Base-by-base conservation (phyloP, 2,888 invertebrate genomes). In the Ophioninae sp. region DNA sequence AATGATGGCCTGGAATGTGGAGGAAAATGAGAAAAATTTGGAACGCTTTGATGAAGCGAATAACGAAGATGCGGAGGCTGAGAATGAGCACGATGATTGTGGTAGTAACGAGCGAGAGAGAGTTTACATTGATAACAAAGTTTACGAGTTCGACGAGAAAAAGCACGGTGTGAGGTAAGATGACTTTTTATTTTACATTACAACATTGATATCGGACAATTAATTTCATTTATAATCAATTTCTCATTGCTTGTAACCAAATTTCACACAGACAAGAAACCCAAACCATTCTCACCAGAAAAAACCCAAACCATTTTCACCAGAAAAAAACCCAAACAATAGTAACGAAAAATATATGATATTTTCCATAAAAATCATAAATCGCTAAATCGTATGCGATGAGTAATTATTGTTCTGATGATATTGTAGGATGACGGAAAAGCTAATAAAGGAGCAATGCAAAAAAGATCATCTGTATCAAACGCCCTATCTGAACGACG, bases 401-500 rank as follows among this genome's bases (percentile, higher is more conserved):
- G 50, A 17, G 17, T 50, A 17, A 50, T 50, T 50, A 50, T 50
- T 50, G 6, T 50, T 6, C 17, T 13, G 13, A 30, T 64, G 6
- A 64, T 30, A 64, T 37, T 73, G 17, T 85, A 95, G 96, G 87
- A 98, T 99, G 95, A 98, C 98, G 0, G 96, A 97, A 90, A 95
- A 96, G 87, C 96, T 95, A 74, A 94, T 99, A 68, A 95, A 94
- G 86, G 95, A 97, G 77, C 96, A 97, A 88, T 99, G 99, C 93
- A 97, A 96, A 90, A 96, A 97, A 85, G 94, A 97, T 85, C 96
- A 96, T 89, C 93, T 99, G 0, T 99, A 99, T 91, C 94, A 95
- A 86, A 98, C 98, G 0, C 99, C 99, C 0, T 93, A 96, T 87
- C 93, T 99, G 10, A 99, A 99, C 92, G 98, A 99, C 92, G 97